Evolutionary conservation across 2,797 vertebrate species (phyloP).

Genomic region (Diplodus sargus): DNA sequence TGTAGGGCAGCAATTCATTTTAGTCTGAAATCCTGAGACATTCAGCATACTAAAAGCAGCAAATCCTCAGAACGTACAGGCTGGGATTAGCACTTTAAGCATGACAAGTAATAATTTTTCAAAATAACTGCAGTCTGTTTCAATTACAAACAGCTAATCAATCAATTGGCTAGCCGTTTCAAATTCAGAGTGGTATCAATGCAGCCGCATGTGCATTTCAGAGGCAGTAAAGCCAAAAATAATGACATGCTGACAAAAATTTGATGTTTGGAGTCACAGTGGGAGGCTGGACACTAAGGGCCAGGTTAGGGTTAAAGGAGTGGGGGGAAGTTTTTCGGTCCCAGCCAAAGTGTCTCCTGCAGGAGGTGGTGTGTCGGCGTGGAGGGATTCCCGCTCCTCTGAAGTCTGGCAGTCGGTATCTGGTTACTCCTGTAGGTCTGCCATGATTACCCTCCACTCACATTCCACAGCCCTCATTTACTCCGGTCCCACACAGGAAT

Average conservation of each 20-base stretch:
- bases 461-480: conserved; percentile 83
- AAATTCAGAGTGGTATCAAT: neutral
- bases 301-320: conserved; percentile 48
- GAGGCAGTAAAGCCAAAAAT: conserved; percentile 3
- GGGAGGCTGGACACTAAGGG: conserved; percentile 28
- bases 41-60: neutral
- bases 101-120: neutral
- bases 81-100: neutral
- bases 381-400: conserved; percentile 77
- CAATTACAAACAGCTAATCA: neutral
- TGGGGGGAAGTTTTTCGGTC: conserved; percentile 28
- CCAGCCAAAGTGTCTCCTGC: conserved; percentile 77
- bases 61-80: neutral
- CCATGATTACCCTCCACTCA: conserved; percentile 79
- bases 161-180: neutral
- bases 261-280: conserved; percentile 7
- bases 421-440: conserved; percentile 79
- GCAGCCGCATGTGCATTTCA: conserved; percentile 3
- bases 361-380: conserved; percentile 63
- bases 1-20: neutral
- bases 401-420: conserved; percentile 78
- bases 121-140: neutral
- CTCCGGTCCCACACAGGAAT: conserved; percentile 81
- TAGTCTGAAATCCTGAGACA: neutral
- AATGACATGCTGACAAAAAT: conserved; percentile 10